These are phyloP conservation scores for Vulpes vulpes DNA, from an alignment of 2,113 vertebrate genomes.

Conservation along the genomic window DNA sequence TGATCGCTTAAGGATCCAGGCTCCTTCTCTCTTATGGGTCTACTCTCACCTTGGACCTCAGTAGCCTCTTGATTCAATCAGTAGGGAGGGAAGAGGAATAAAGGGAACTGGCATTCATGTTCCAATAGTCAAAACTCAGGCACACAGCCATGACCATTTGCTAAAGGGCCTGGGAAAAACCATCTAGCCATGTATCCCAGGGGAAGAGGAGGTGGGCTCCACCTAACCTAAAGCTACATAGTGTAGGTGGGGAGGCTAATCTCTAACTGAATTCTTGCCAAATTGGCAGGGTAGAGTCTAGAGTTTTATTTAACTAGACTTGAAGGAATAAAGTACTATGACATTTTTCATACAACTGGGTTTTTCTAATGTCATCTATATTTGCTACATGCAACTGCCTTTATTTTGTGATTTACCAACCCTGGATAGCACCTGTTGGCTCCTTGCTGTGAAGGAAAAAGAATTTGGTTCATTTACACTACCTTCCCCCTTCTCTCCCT, in stretches of 20 bases:
- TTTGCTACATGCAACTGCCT: not conserved
- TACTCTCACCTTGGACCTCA: not conserved
- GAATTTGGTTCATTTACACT: not conserved
- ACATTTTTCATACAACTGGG: not conserved
- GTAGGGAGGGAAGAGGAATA: not conserved
- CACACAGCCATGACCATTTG: not conserved
- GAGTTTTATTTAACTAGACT: not conserved
- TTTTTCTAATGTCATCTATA: not conserved
- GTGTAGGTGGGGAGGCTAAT: accelerated
- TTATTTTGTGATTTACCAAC: not conserved
- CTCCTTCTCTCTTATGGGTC: not conserved
- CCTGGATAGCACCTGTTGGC: not conserved
- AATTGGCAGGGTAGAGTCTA: not conserved
- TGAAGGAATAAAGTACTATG: not conserved
- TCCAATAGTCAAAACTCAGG: not conserved
- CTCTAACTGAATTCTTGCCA: not conserved
- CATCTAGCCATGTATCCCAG: not conserved
- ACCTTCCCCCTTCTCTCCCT: not conserved
- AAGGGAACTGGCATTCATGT: not conserved
- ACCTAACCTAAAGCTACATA: not conserved
- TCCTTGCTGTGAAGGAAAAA: not conserved
- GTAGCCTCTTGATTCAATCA: not conserved
- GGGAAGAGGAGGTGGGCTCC: not conserved
- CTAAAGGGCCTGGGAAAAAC: not conserved
- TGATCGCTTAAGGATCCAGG: not conserved